phyloP scores from a whole-genome alignment of 2,113 vertebrate species.

The Micromys minutus region DNA sequence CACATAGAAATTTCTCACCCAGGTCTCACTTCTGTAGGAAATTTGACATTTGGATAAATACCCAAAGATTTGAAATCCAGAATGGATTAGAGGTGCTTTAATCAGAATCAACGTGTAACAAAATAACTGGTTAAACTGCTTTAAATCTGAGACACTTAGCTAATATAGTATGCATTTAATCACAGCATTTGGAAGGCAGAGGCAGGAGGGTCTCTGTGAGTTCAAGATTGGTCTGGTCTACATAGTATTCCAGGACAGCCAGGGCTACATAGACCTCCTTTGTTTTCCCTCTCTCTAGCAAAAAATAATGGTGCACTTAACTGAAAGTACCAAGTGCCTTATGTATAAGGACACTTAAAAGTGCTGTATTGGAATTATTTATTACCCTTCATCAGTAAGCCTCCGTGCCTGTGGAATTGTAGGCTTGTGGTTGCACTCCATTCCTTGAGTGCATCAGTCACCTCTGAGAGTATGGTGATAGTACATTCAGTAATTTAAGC shows the following conservation, averaged over 20 bases:
- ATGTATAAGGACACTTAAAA: not conserved
- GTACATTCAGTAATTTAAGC: not conserved
- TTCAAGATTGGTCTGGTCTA: not conserved
- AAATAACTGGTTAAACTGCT: not conserved
- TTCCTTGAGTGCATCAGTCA: not conserved
- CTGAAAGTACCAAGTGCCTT: not conserved
- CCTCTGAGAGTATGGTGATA: not conserved
- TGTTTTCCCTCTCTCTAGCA: not conserved
- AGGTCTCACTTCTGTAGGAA: not conserved
- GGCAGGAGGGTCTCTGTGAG: not conserved
- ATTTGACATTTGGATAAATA: constrained; percentile 32
- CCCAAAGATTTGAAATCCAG: constrained; percentile 31
- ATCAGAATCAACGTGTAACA: not conserved
- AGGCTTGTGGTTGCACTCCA: not conserved
- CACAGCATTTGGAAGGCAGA: not conserved
- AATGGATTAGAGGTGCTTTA: constrained; percentile 29
- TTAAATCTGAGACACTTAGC: constrained; percentile 21
- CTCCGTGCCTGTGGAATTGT: not conserved
- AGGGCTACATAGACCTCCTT: not conserved
- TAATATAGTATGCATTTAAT: not conserved
- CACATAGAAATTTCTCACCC: not conserved
- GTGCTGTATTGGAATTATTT: not conserved
- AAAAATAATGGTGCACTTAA: not conserved
- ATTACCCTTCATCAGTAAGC: not conserved
- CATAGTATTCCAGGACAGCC: not conserved